A percentile compares a stretch with the other conserved stretches of the same genome.
Evolutionary conservation across 1,140 invertebrate species (phyloP).

Genomic region (Luehdorfia chinensis): DNA sequence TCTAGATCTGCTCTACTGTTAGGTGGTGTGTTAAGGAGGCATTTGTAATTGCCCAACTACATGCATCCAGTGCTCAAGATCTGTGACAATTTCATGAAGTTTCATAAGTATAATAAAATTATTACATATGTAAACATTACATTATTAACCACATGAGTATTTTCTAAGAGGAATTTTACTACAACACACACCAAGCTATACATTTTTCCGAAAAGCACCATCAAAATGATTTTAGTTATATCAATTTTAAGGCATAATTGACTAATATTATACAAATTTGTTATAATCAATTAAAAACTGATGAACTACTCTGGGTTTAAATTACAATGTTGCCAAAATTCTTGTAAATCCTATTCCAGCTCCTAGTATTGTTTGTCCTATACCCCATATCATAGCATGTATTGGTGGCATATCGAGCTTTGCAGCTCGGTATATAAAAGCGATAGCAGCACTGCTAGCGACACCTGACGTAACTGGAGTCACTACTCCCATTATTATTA

Average conservation of each 20-base stretch:
- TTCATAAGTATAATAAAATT: too few species aligned
- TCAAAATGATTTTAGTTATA: slow-evolving; percentile 14
- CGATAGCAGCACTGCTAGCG: slow-evolving; percentile 94
- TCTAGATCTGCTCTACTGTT: too few species aligned
- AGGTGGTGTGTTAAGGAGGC: too few species aligned
- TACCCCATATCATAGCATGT: slow-evolving; percentile 95
- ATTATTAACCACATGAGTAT: too few species aligned
- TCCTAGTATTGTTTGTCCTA: slow-evolving; percentile 93
- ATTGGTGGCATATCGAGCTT: slow-evolving; percentile 92
- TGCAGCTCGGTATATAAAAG: slow-evolving; percentile 94
- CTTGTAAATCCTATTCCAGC: slow-evolving; percentile 94
- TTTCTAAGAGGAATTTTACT: neutral
- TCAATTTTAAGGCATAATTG: slow-evolving; percentile 16
- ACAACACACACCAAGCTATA: slow-evolving; percentile 12
- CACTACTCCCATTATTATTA: slow-evolving; percentile 92
- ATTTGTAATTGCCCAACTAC: too few species aligned
- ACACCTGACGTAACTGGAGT: slow-evolving; percentile 91
- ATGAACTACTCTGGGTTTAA: too few species aligned
- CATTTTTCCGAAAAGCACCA: slow-evolving; percentile 11
- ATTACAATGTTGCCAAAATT: slow-evolving; percentile 93
- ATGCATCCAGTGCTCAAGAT: too few species aligned
- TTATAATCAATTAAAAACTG: too few species aligned
- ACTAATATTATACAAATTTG: slow-evolving; percentile 26
- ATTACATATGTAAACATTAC: too few species aligned
- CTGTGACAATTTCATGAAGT: too few species aligned